A percentile compares a stretch with the other conserved stretches of the same genome.
Conservation (phyloP, 2,888 invertebrate genomes). For the Chrysolina americana region DNA sequence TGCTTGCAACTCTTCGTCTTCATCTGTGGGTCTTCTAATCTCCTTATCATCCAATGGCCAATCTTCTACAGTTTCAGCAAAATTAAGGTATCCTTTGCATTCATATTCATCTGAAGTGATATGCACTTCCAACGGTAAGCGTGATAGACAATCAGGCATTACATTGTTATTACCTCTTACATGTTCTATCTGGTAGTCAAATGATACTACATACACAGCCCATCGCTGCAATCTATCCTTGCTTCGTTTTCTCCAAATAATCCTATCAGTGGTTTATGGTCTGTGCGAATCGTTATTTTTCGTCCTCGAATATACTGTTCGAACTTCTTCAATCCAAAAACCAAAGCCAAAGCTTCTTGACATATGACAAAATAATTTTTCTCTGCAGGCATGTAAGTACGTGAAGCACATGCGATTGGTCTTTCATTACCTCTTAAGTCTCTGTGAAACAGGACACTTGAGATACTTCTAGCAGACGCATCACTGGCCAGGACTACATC, state of each 20-base stretch:
- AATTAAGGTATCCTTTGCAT: constrained; percentile 21
- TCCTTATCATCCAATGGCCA: background rate
- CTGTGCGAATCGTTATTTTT: background rate
- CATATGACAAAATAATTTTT: background rate
- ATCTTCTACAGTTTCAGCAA: too few species aligned
- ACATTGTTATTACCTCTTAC: constrained; percentile 29
- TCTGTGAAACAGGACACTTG: background rate
- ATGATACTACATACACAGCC: constrained; percentile 43
- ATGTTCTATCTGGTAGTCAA: too few species aligned
- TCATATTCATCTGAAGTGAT: constrained; percentile 10
- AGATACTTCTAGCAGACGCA: background rate
- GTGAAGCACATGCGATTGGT: background rate
- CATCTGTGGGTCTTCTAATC: background rate
- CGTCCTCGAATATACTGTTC: too few species aligned
- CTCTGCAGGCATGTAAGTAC: too few species aligned
- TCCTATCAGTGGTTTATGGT: background rate
- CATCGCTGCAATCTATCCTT: constrained; percentile 60
- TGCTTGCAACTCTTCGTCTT: too few species aligned
- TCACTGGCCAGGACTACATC: background rate
- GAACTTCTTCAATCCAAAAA: background rate
- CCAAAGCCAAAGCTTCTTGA: constrained; percentile 1
- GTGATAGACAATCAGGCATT: constrained; percentile 19
- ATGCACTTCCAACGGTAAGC: constrained; percentile 17
- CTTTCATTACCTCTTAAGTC: background rate
- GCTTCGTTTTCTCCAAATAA: background rate